phyloP scores from a whole-genome alignment of 2,888 invertebrate species.

The Scaeva pyrastri region DNA sequence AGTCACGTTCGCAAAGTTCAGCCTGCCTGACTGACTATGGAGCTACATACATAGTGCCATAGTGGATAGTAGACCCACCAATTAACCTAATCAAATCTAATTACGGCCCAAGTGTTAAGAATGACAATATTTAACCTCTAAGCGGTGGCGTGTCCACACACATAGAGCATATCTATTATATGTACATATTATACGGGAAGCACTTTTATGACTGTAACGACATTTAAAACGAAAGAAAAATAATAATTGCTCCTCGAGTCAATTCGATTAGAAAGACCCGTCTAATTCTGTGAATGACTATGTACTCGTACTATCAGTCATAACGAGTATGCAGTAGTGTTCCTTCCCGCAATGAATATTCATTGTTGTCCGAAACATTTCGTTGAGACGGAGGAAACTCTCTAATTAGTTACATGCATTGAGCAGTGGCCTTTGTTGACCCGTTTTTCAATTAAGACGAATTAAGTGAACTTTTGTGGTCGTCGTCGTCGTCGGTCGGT shows the following conservation, averaged over 20 bases:
- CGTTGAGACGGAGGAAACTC: slow-evolving; percentile 76
- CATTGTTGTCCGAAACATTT: slow-evolving; percentile 74
- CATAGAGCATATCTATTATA: slow-evolving; percentile 11
- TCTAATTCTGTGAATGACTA: slow-evolving; percentile 65
- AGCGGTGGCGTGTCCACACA: slow-evolving; percentile 76
- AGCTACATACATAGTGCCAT: background rate
- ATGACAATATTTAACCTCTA: slow-evolving; percentile 79
- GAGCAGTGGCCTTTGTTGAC: slow-evolving; percentile 84
- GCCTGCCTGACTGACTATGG: slow-evolving; percentile 41
- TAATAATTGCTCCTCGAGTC: slow-evolving; percentile 74
- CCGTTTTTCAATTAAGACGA: slow-evolving; percentile 84
- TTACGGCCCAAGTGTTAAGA: slow-evolving; percentile 78
- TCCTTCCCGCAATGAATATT: slow-evolving; percentile 56
- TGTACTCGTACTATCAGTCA: background rate
- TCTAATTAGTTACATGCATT: slow-evolving; percentile 84
- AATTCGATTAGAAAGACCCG: slow-evolving; percentile 74
- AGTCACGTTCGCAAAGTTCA: slow-evolving; percentile 65
- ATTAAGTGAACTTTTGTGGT: slow-evolving; percentile 77
- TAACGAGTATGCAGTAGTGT: background rate
- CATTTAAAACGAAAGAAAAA: slow-evolving; percentile 37
- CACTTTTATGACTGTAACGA: slow-evolving; percentile 51
- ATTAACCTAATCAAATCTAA: slow-evolving; percentile 78
- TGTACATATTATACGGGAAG: slow-evolving; percentile 53
- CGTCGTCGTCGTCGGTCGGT: slow-evolving; percentile 5
- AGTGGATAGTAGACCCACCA: slow-evolving; percentile 56